A percentile compares a stretch with the other conserved stretches of the same genome.
Evolutionary conservation across 2,888 invertebrate genomes (phyloP).

Genomic region (Drosophila sordidula): DNA sequence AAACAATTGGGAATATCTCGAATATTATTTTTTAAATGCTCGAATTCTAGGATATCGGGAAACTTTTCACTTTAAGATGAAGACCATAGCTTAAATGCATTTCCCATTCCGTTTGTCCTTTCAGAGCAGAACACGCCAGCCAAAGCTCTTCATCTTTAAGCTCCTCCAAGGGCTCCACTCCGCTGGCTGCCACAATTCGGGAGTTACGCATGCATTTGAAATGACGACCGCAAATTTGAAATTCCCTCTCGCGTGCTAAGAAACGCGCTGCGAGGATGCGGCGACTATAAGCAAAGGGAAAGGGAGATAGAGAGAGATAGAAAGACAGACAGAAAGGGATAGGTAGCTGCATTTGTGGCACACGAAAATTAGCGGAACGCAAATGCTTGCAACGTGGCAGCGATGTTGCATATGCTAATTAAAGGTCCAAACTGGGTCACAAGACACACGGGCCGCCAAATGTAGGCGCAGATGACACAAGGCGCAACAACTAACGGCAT

Average conservation of each 20-base stretch:
- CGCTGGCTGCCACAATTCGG: not conserved
- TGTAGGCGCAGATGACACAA: conserved; percentile 44
- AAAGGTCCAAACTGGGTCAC: conserved; percentile 72
- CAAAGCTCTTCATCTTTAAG: not conserved
- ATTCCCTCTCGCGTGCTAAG: conserved; percentile 45
- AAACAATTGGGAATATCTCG: too few relatives aligned
- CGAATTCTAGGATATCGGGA: too few relatives aligned
- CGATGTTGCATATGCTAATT: conserved; percentile 64
- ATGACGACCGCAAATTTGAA: conserved; percentile 45
- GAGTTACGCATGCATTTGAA: conserved; percentile 50
- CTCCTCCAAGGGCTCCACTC: not conserved
- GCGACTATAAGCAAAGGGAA: not conserved
- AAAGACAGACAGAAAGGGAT: not conserved
- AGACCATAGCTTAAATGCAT: conserved; percentile 24
- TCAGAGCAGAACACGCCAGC: conserved; percentile 1
- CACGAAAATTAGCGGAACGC: conserved; percentile 50
- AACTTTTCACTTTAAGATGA: not conserved
- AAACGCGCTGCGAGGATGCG: conserved; percentile 21
- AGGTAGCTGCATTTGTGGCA: conserved; percentile 26
- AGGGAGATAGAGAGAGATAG: not conserved
- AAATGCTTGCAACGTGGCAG: conserved; percentile 10
- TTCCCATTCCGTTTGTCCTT: conserved; percentile 34
- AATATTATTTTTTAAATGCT: too few relatives aligned
- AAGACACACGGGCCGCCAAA: conserved; percentile 48
- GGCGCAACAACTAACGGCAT: conserved; percentile 56